Base-by-base conservation (phyloP, 2,113 vertebrate genomes). In the Spea multiplicata region DNA sequence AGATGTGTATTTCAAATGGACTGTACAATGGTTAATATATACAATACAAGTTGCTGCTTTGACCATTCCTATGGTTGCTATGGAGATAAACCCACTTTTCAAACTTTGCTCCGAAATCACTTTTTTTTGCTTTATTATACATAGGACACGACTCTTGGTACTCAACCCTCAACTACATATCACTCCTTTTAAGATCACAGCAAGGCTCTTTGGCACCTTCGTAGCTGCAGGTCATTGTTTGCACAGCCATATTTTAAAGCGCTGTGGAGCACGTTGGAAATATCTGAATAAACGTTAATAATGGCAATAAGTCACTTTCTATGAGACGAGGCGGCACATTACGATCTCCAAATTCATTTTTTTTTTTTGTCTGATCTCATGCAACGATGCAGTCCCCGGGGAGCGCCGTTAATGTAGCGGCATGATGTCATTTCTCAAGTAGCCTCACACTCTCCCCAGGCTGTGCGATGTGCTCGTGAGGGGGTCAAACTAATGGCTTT, bases 401-500 rank as follows among this genome's bases (percentile, higher is more conserved):
- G 78, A 65, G 3, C 66, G 17, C 14, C 71, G 16, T 44, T 80
- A 80, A 80, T 80, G 77, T 73, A 50, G 59, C 49, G 44, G 62
- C 17, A 68, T 80, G 71, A 80, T 80, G 78, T 80, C 71, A 80
- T 44, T 64, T 10, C 46, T 79, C 69, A 30, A 50, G 69, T 59
- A 72, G 76, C 50, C 68, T 72, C 57, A 4, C 67, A 50, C 69
- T 71, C 75, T 78, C 76, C 61, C 10, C 69, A 46, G 76, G 47
- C 76, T 47, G 76, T 62, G 55, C 59, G 30, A 72, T 66, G 64
- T 80, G 78, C 78, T 80, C 71, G 16, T 74, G 65, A 74, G 64
- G 71, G 71, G 78, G 78, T 80, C 71, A 80, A 65, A 48, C 78
- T 80, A 80, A 80, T 80, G 71, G 78, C 78, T 80, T 80, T 80